Base-by-base conservation (phyloP, 2,797 vertebrate genomes). In the Anas capensis region DNA sequence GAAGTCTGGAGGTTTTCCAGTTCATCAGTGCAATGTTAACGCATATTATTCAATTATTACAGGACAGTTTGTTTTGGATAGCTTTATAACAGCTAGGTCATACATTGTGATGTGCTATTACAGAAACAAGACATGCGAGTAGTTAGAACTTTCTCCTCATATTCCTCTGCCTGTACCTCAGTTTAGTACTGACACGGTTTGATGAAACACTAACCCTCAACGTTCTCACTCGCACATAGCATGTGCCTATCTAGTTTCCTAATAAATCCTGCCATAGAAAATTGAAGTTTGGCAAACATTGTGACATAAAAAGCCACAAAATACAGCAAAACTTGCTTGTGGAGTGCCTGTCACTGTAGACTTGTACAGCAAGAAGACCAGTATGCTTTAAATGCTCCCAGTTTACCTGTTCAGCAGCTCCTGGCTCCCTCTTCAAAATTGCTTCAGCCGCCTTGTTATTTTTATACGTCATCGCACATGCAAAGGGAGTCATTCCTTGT, bases 361-460 rank as follows among this genome's bases (percentile, higher is more conserved):
- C 29, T 2, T 61, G 12, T 9, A 26, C 65, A 75, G 58, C 8
- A 78, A 89, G 26, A 46, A 2, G 13, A 80, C 40, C 42, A 72
- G 46, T 9, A 26, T 8, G 38, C 60, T 61, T 26, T 49, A 42
- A 64, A 57, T 29, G 4, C 26, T 90, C 61, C 76, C 61, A 64
- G 14, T 92, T 83, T 95, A 99, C 99, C 99, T 99, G 99, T 88
- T 99, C 99, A 2, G 99, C 99, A 57, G 99, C 99, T 76, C 99
- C 99, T 0, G 99, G 96, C 92, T 99, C 99, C 92, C 99, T 98
- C 93, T 99, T 99, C 23, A 99, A 96, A 94, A 99, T 99, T 19
- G 99, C 98, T 95, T 99, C 99, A 0, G 99, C 99, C 1, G 99
- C 99, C 95, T 99, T 99, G 82, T 99, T 99, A 95, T 99, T 99